phyloP scores from a whole-genome alignment of 1,140 invertebrate genomes.

The Eubasilissa regina region DNA sequence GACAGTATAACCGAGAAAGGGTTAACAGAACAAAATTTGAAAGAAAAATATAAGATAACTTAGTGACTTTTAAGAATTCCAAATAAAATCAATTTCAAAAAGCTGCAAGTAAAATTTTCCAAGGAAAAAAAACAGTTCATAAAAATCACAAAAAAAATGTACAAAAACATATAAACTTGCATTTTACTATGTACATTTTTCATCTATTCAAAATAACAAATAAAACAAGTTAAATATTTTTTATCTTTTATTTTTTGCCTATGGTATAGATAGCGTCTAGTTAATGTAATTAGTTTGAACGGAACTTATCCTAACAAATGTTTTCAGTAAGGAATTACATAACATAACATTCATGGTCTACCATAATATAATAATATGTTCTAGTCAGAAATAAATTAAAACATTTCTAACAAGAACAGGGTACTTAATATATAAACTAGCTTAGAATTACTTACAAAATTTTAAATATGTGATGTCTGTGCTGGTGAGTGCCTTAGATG shows the following conservation, averaged over 20 bases:
- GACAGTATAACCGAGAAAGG: no score
- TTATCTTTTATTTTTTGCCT: conserved; percentile 12
- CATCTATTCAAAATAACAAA: not conserved
- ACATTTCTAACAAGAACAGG: conserved; percentile 16
- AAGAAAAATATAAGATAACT: no score
- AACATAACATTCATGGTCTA: conserved; percentile 20
- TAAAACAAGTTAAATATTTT: conserved; percentile 17
- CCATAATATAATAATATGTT: conserved; percentile 12
- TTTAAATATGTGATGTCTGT: conserved; percentile 24
- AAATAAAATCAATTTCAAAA: no score
- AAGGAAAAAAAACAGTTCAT: no score
- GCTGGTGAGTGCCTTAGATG: not conserved
- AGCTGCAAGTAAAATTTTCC: no score
- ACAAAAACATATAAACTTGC: not conserved
- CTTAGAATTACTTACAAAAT: not conserved
- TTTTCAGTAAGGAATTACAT: conserved; percentile 10
- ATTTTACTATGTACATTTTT: no score
- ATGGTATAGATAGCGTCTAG: conserved; percentile 22
- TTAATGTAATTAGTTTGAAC: conserved; percentile 18
- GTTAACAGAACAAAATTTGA: no score
- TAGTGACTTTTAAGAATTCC: no score
- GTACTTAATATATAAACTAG: conserved; percentile 7
- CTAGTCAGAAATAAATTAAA: conserved; percentile 10
- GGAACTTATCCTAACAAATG: conserved; percentile 34
- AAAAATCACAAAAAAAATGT: not conserved